Conservation (phyloP, 1,140 invertebrate genomes). For the Orchestia grillus region DNA sequence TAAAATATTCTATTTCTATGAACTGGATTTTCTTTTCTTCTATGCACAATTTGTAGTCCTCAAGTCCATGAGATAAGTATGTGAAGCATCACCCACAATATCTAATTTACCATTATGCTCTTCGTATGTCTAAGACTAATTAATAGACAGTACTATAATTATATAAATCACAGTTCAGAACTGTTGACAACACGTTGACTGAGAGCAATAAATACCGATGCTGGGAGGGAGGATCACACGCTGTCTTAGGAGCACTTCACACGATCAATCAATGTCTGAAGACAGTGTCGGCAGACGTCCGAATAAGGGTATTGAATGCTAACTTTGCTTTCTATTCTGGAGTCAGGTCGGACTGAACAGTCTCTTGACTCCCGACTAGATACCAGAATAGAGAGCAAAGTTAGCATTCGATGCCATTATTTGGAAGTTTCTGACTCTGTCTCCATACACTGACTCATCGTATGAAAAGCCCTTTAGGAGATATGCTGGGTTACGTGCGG, state of each 20-base stretch:
- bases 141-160: not conserved
- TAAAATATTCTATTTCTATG: not conserved
- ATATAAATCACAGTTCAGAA: conserved; percentile 43
- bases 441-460: too few species aligned
- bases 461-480: too few species aligned
- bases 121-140: not conserved
- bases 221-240: not conserved
- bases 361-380: too few species aligned
- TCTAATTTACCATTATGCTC: not conserved
- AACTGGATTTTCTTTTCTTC: not conserved
- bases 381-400: too few species aligned
- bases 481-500: not conserved
- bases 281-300: too few species aligned
- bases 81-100: not conserved
- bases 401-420: too few species aligned
- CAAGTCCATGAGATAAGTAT: not conserved
- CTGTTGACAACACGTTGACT: conserved; percentile 40
- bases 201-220: conserved; percentile 40
- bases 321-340: too few species aligned
- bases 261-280: too few species aligned
- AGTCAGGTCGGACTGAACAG: too few species aligned
- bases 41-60: not conserved
- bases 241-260: too few species aligned
- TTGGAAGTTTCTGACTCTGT: too few species aligned
- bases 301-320: too few species aligned